A percentile compares a stretch with the other conserved stretches of the same genome.
Conservation (phyloP, 2,888 invertebrate species). For the Hydroisotoma schaefferi region DNA sequence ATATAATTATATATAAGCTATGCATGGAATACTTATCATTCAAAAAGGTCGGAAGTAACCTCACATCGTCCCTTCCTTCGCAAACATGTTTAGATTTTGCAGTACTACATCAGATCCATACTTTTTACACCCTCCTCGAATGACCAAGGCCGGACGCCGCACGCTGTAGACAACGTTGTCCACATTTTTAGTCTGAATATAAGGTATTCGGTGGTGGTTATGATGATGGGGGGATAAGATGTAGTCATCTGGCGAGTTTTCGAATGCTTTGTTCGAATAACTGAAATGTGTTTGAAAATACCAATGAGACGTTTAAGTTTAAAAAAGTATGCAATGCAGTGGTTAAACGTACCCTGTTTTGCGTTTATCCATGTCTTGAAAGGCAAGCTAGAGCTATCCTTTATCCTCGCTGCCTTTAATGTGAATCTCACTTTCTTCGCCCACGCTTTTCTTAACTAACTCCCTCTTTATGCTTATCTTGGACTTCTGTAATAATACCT, state of each 20-base stretch:
- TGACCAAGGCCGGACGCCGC: constrained; percentile 24
- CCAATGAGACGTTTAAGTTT: no score
- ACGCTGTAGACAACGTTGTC: constrained; percentile 29
- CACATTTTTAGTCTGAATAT: constrained; percentile 15
- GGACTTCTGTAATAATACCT: no score
- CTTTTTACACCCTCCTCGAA: constrained; percentile 27
- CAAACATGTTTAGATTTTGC: constrained; percentile 34
- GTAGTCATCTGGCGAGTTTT: not conserved
- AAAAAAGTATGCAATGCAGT: no score
- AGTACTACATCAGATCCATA: constrained; percentile 29
- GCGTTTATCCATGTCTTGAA: not conserved
- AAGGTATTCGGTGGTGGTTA: constrained; percentile 4
- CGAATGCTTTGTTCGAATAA: not conserved
- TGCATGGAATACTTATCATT: not conserved
- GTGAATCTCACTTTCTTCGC: no score
- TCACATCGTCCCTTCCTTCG: constrained; percentile 37
- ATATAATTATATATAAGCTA: not conserved
- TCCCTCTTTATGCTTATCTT: no score
- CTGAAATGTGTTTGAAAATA: no score
- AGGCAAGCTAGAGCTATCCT: no score
- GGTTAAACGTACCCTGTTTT: not conserved
- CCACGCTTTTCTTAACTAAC: no score
- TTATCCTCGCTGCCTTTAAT: no score
- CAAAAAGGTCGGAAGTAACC: not conserved
- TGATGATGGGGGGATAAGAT: no score